Percentiles rank a stretch among this genome's conserved stretches.
Conservation (phyloP, 2,113 vertebrate genomes). For the Lampris megalopsis region DNA sequence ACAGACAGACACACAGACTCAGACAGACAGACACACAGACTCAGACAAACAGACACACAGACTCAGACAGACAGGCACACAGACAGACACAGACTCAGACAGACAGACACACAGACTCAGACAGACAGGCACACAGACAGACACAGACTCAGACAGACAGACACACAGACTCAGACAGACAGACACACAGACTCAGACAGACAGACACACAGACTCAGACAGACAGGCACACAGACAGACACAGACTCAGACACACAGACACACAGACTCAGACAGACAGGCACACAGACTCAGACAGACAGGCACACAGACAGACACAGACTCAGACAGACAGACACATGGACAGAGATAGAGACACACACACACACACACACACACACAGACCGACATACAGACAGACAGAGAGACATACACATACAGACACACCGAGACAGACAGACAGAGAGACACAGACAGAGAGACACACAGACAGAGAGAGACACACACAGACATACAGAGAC, state of each 20-base stretch:
- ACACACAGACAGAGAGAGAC: neutral
- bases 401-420: too few relatives aligned
- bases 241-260: neutral
- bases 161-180: neutral
- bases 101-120: too few relatives aligned
- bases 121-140: neutral
- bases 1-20: too few relatives aligned
- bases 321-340: neutral
- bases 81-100: too few relatives aligned
- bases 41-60: too few relatives aligned
- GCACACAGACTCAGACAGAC: neutral
- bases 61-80: too few relatives aligned
- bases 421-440: too few relatives aligned
- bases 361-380: neutral
- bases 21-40: too few relatives aligned
- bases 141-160: constrained; percentile 15
- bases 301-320: neutral
- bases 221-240: neutral
- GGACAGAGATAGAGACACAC: constrained; percentile 1
- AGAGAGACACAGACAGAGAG: too few relatives aligned
- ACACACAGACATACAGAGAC: neutral
- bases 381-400: too few relatives aligned
- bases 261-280: neutral
- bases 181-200: too few relatives aligned
- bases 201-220: neutral